Conservation (phyloP, 1,140 invertebrate species). For the Papilio polytes region DNA sequence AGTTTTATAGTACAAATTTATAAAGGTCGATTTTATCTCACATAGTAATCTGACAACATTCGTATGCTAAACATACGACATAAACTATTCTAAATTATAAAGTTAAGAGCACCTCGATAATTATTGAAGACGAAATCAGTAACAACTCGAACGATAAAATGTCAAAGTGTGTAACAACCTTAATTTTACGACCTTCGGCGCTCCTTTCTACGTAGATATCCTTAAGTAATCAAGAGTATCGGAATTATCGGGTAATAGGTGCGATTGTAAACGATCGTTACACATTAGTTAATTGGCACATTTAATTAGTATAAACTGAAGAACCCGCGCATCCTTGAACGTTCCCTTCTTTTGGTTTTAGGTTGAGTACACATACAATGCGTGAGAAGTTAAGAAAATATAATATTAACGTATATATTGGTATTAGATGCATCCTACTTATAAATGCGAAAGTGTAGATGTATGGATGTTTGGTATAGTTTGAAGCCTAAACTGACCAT, state of each 20-base stretch:
- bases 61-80: slow-evolving; percentile 3
- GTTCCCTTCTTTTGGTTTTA: slow-evolving; percentile 14
- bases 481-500: too few species aligned
- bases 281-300: slow-evolving; percentile 9
- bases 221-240: slow-evolving; percentile 1
- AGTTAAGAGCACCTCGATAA: slow-evolving; percentile 22
- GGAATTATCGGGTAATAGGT: slow-evolving; percentile 10
- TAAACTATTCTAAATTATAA: slow-evolving; percentile 38
- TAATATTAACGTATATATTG: too few species aligned
- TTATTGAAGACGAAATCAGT: slow-evolving; percentile 30
- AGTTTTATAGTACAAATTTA: neutral
- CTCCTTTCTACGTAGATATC: slow-evolving; percentile 15
- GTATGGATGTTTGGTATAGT: too few species aligned
- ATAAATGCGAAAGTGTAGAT: too few species aligned
- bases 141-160: slow-evolving; percentile 27
- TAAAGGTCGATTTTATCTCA: slow-evolving; percentile 23
- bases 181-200: slow-evolving; percentile 10
- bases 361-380: neutral
- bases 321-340: slow-evolving; percentile 22
- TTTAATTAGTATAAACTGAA: slow-evolving; percentile 29
- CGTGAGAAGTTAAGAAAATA: neutral
- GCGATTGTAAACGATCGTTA: slow-evolving; percentile 19
- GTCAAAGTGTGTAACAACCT: slow-evolving; percentile 29
- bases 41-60: slow-evolving; percentile 30
- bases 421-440: too few species aligned